A percentile compares a stretch with the other conserved stretches of the same genome.
Evolutionary conservation across 2,888 invertebrate species (phyloP).

Genomic region (Rhagonycha fulva): DNA sequence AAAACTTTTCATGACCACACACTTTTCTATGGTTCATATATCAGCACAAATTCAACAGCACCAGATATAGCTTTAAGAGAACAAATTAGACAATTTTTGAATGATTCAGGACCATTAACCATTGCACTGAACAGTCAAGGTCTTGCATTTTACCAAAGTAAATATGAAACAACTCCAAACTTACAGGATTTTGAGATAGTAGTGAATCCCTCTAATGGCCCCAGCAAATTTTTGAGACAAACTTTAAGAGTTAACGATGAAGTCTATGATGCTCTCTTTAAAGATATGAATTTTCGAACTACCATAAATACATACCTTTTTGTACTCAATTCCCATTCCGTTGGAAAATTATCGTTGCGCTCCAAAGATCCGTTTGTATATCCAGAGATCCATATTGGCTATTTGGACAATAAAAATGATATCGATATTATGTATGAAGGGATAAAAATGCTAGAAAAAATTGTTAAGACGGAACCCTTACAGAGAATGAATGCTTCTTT

Average conservation of each 20-base stretch:
- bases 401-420: slow-evolving; percentile 53
- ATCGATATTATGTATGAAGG: slow-evolving; percentile 67
- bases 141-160: slow-evolving; percentile 30
- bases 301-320: slow-evolving; percentile 30
- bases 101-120: slow-evolving; percentile 34
- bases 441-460: slow-evolving; percentile 50
- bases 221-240: neutral
- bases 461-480: slow-evolving; percentile 60
- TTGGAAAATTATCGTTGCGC: slow-evolving; percentile 38
- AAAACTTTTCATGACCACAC: slow-evolving; percentile 78
- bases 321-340: slow-evolving; percentile 40
- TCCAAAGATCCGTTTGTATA: slow-evolving; percentile 41
- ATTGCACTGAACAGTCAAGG: slow-evolving; percentile 38
- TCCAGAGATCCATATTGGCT: slow-evolving; percentile 40
- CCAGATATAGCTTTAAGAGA: slow-evolving; percentile 9
- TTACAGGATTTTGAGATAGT: slow-evolving; percentile 29
- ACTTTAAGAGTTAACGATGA: slow-evolving; percentile 20
- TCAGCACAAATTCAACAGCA: slow-evolving; percentile 60
- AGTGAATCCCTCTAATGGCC: slow-evolving; percentile 18
- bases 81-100: slow-evolving; percentile 32
- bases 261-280: slow-evolving; percentile 15
- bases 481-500: slow-evolving; percentile 61
- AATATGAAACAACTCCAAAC: slow-evolving; percentile 10
- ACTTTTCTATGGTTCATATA: slow-evolving; percentile 69
- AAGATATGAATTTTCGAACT: slow-evolving; percentile 19